Conservation (phyloP, 2,888 invertebrate genomes). For the Pollenia griseotomentosa region DNA sequence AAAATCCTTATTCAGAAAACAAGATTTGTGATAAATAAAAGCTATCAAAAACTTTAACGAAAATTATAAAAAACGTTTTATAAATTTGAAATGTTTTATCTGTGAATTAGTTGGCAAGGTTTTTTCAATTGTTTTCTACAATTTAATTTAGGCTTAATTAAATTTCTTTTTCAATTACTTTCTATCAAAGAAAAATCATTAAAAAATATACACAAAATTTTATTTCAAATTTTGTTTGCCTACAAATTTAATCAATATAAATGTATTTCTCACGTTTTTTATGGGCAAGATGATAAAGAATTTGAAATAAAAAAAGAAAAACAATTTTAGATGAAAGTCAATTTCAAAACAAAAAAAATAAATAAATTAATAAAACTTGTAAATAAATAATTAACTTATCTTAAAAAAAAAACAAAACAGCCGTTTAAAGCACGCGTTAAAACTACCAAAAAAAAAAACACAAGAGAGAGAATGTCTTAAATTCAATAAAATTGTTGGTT, state of each 20-base stretch:
- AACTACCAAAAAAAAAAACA: constrained; percentile 1
- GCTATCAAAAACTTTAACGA: too few relatives aligned
- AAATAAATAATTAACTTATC: constrained; percentile 22
- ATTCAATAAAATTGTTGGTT: neutral
- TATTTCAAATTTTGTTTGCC: neutral
- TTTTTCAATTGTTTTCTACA: neutral
- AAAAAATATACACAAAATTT: neutral
- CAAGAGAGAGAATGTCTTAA: too few relatives aligned
- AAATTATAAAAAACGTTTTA: too few relatives aligned
- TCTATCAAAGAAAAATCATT: neutral
- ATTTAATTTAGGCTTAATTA: constrained; percentile 1
- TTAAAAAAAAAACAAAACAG: neutral
- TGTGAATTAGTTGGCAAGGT: too few relatives aligned
- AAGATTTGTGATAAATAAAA: too few relatives aligned
- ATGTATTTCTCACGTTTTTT: constrained; percentile 29
- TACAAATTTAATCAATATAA: neutral
- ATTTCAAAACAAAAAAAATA: neutral
- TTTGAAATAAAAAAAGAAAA: neutral
- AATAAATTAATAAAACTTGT: neutral
- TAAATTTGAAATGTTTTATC: too few relatives aligned
- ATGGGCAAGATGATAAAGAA: neutral
- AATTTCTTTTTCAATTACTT: neutral
- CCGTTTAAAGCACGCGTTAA: constrained; percentile 1
- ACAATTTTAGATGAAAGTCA: constrained; percentile 24
- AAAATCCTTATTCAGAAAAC: too few relatives aligned